Conservation (phyloP, 2,113 vertebrate genomes). For the Microcebus jonahi region DNA sequence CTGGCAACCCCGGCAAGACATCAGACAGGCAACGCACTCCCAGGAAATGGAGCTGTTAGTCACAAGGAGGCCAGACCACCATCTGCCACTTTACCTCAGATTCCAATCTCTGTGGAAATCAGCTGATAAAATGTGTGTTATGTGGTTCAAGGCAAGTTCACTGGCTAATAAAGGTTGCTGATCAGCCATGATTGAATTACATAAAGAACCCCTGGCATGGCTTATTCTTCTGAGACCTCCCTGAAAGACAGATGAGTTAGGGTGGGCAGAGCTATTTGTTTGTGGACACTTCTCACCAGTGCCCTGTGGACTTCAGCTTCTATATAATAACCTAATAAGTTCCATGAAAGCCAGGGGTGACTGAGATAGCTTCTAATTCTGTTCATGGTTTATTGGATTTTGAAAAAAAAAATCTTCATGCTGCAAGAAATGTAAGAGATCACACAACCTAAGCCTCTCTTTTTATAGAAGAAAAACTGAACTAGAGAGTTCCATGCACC, state of each 20-base stretch:
- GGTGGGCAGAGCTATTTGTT: no score
- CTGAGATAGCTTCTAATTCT: not conserved
- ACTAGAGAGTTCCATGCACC: not conserved
- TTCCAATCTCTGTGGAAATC: not conserved
- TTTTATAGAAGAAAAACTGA: not conserved
- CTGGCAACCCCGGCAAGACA: no score
- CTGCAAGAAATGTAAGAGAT: not conserved
- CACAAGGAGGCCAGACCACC: not conserved
- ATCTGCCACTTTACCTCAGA: not conserved
- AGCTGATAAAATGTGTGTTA: not conserved
- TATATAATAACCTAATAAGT: not conserved
- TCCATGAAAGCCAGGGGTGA: not conserved
- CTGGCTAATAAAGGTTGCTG: no score
- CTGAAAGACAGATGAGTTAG: not conserved
- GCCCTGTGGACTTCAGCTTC: not conserved
- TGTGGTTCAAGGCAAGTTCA: not conserved
- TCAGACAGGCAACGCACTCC: fast-evolving
- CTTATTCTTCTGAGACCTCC: not conserved
- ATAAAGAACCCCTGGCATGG: not conserved
- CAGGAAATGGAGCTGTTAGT: not conserved
- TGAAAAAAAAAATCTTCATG: not conserved
- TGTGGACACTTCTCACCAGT: fast-evolving
- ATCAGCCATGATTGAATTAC: not conserved
- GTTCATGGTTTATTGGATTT: not conserved
- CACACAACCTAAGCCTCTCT: not conserved